phyloP scores from a whole-genome alignment of 2,888 invertebrate species.

The Tipula confusa region DNA sequence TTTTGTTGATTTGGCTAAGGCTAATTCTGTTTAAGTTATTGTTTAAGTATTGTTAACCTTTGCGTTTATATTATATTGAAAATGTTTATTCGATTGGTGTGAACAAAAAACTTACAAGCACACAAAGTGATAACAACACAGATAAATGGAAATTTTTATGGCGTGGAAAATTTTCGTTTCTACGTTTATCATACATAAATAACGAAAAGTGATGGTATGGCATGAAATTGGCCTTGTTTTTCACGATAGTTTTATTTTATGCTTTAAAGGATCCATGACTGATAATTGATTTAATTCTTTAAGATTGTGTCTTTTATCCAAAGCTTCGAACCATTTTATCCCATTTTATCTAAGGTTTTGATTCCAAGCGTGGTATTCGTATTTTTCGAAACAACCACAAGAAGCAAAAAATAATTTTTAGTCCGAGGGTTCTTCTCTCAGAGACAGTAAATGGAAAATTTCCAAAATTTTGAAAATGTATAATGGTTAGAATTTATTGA shows the following conservation, averaged over 20 bases:
- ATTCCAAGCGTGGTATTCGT: too few relatives aligned
- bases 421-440: too few relatives aligned
- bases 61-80: not conserved
- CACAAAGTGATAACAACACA: not conserved
- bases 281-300: too few relatives aligned
- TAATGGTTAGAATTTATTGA: too few relatives aligned
- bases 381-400: too few relatives aligned
- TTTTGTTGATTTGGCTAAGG: not conserved
- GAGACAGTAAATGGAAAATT: too few relatives aligned
- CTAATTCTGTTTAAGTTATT: not conserved
- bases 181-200: not conserved
- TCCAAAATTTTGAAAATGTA: too few relatives aligned
- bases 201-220: not conserved
- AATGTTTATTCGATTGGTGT: not conserved
- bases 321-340: too few relatives aligned
- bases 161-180: not conserved
- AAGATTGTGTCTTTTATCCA: too few relatives aligned
- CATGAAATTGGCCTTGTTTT: not conserved
- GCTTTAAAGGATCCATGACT: too few relatives aligned
- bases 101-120: not conserved
- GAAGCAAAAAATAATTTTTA: too few relatives aligned
- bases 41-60: conserved; percentile 20
- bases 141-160: not conserved
- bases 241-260: not conserved
- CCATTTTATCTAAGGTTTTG: too few relatives aligned